A percentile compares a stretch with the other conserved stretches of the same genome.
These are phyloP conservation scores for Muntiacus reevesi DNA, from an alignment of 2,113 vertebrate species.

Conservation along the genomic window DNA sequence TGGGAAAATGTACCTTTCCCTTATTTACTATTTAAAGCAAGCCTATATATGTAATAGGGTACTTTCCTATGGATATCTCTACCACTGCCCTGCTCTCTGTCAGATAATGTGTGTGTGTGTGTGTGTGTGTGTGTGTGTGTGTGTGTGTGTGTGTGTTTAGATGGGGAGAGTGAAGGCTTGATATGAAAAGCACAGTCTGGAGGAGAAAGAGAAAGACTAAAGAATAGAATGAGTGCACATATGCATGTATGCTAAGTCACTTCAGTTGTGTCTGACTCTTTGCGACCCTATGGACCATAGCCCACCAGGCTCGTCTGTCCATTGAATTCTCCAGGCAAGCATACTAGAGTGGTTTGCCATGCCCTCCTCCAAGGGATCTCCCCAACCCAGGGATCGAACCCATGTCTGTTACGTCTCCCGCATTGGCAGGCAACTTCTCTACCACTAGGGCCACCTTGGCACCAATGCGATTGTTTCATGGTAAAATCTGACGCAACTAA, in stretches of 20 bases:
- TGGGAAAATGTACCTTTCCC: not conserved
- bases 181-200: not conserved
- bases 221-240: not conserved
- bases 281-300: not conserved
- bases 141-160: not conserved
- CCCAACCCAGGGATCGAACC: not conserved
- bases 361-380: not conserved
- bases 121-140: not conserved
- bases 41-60: not conserved
- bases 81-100: not conserved
- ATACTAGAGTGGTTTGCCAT: not conserved
- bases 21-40: not conserved
- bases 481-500: not conserved
- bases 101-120: not conserved
- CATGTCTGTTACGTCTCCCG: fast-evolving
- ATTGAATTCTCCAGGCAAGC: not conserved
- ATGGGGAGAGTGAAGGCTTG: not conserved
- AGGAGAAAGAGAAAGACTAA: not conserved
- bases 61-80: not conserved
- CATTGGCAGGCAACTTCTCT: not conserved
- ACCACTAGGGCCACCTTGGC: not conserved
- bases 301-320: not conserved
- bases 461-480: not conserved
- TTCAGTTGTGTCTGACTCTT: not conserved
- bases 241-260: not conserved